Conservation (phyloP, 1,140 invertebrate genomes). For the Mylabris phalerata region DNA sequence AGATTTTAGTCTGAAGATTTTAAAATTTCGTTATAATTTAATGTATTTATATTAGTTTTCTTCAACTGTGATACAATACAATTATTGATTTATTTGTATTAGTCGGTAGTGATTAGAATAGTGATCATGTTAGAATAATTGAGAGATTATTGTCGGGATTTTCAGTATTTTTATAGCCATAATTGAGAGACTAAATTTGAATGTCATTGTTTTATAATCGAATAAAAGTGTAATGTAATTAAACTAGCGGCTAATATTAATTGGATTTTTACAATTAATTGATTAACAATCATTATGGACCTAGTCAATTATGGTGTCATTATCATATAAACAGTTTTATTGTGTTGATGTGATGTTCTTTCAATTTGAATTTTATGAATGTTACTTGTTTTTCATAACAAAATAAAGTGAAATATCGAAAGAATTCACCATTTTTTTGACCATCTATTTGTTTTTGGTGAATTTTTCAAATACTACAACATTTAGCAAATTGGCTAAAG, state of each 20-base stretch:
- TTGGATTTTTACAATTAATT: not conserved
- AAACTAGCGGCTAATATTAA: not conserved
- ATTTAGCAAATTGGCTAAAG: too few relatives aligned
- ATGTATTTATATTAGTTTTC: slow-evolving; percentile 12
- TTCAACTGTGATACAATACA: slow-evolving; percentile 15
- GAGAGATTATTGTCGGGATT: slow-evolving; percentile 4
- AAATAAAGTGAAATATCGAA: too few relatives aligned
- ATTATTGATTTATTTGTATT: not conserved
- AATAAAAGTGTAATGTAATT: not conserved
- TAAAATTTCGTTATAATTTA: too few relatives aligned
- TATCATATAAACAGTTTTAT: slow-evolving; percentile 10
- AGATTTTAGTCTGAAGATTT: too few relatives aligned
- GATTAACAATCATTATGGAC: slow-evolving; percentile 5
- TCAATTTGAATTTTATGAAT: slow-evolving; percentile 13
- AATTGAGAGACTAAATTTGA: slow-evolving; percentile 1
- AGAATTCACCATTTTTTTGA: too few relatives aligned
- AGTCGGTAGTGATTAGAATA: slow-evolving; percentile 5
- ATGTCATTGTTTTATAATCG: slow-evolving; percentile 4
- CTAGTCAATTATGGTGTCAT: slow-evolving; percentile 14
- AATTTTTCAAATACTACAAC: too few relatives aligned
- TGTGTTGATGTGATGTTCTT: slow-evolving; percentile 16
- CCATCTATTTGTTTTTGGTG: too few relatives aligned
- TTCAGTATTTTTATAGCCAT: slow-evolving; percentile 13
- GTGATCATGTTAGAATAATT: slow-evolving; percentile 7
- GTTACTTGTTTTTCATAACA: slow-evolving; percentile 13